A percentile compares a stretch with the other conserved stretches of the same genome.
phyloP scores from a whole-genome alignment of 2,888 invertebrate genomes.

The Azorinus chamasolen region DNA sequence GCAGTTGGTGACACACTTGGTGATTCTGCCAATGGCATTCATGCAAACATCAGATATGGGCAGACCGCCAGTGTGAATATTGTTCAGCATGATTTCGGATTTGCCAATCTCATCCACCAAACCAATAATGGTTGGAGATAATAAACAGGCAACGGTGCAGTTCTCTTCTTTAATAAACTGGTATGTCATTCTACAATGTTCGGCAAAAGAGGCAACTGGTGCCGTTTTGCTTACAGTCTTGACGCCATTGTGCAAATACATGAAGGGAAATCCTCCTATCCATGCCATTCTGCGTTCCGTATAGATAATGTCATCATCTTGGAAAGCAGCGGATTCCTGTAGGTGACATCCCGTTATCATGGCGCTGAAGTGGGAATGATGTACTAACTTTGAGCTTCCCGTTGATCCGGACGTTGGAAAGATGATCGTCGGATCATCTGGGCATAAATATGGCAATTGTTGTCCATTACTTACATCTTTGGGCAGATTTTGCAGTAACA shows the following conservation, averaged over 20 bases:
- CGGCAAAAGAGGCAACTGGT: slow-evolving; percentile 10
- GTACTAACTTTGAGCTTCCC: slow-evolving; percentile 33
- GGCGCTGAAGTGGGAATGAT: slow-evolving; percentile 22
- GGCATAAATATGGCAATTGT: slow-evolving; percentile 23
- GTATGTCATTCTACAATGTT: slow-evolving; percentile 41
- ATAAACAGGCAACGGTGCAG: slow-evolving; percentile 28
- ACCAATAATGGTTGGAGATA: slow-evolving; percentile 32
- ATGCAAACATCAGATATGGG: slow-evolving; percentile 31
- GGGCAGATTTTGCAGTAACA: too few relatives aligned
- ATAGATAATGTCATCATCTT: slow-evolving; percentile 29
- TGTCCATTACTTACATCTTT: too few relatives aligned
- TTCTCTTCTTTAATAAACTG: slow-evolving; percentile 21
- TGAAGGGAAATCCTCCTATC: slow-evolving; percentile 51
- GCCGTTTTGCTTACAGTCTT: slow-evolving; percentile 33
- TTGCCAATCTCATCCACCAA: neutral
- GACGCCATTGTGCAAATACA: slow-evolving; percentile 36
- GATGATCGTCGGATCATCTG: slow-evolving; percentile 16
- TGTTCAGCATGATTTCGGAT: slow-evolving; percentile 17
- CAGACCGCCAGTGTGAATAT: slow-evolving; percentile 30
- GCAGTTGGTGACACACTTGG: slow-evolving; percentile 14
- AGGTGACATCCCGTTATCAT: slow-evolving; percentile 25
- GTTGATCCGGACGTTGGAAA: slow-evolving; percentile 41
- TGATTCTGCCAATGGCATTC: slow-evolving; percentile 26
- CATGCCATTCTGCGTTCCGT: slow-evolving; percentile 39
- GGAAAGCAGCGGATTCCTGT: slow-evolving; percentile 12